Evolutionary conservation across 1,140 invertebrate genomes (phyloP).

Genomic region (Oscheius sp.): DNA sequence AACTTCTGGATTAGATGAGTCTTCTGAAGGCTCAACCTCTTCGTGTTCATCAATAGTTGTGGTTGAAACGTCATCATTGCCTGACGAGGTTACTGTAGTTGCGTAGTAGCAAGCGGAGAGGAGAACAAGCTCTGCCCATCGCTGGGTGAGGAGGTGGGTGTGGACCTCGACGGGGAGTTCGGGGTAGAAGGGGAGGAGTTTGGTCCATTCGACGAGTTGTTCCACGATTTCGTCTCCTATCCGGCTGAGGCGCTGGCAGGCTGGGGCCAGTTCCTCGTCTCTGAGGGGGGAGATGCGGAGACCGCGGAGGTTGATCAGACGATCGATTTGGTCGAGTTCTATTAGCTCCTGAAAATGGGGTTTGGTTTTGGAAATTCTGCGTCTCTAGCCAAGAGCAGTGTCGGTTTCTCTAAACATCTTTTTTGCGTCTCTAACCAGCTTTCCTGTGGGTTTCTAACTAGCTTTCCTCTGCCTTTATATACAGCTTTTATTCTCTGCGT

Average conservation of each 20-base stretch:
- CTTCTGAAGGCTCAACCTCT: not conserved
- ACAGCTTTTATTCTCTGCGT: too few relatives aligned
- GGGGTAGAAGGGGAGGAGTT: constrained; percentile 89
- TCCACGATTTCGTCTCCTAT: constrained; percentile 63
- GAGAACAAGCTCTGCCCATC: constrained; percentile 70
- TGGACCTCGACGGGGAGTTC: constrained; percentile 86
- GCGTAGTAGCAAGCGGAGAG: constrained; percentile 46
- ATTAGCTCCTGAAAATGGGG: constrained; percentile 53
- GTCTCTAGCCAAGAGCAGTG: too few relatives aligned
- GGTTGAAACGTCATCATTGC: constrained; percentile 24
- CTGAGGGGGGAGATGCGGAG: constrained; percentile 75
- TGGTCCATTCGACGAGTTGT: constrained; percentile 96
- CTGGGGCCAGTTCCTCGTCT: constrained; percentile 55
- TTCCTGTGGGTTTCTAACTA: too few relatives aligned
- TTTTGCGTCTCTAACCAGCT: too few relatives aligned
- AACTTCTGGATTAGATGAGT: not conserved
- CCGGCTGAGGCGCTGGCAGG: constrained; percentile 31
- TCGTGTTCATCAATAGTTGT: constrained; percentile 32
- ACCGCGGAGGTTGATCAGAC: constrained; percentile 57
- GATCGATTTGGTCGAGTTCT: constrained; percentile 54
- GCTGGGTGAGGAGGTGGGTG: constrained; percentile 87
- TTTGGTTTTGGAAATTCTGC: constrained; percentile 1
- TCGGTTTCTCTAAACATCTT: too few relatives aligned
- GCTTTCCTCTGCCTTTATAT: too few relatives aligned
- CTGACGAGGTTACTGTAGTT: constrained; percentile 44